Conservation (phyloP, 2,113 vertebrate genomes). For the Erpornis zantholeuca region DNA sequence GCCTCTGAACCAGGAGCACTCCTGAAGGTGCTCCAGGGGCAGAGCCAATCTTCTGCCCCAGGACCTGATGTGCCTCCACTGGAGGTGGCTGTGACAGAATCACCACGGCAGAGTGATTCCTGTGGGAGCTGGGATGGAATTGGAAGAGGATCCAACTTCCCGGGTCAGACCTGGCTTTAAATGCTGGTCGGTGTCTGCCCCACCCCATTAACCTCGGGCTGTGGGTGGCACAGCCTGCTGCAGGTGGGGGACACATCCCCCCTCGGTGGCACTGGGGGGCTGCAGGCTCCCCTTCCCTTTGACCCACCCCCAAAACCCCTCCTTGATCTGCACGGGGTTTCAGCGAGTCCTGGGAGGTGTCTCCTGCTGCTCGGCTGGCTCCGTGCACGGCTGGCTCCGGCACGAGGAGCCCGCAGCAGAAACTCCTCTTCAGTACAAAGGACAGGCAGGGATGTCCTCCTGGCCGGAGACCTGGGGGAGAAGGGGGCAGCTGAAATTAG, state of each 20-base stretch:
- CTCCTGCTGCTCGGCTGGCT: not conserved
- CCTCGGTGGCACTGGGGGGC: fast-evolving
- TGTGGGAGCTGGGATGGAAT: not conserved
- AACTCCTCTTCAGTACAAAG: not conserved
- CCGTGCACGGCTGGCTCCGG: not conserved
- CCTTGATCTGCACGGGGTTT: not conserved
- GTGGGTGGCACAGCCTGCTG: not conserved
- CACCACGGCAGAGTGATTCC: fast-evolving
- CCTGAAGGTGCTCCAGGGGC: fast-evolving
- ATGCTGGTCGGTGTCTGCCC: not conserved
- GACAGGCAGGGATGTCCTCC: not conserved
- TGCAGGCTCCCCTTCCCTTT: not conserved
- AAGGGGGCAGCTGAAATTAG: not conserved
- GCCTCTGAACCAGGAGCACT: not conserved
- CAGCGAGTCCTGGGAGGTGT: not conserved
- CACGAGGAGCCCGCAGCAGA: not conserved
- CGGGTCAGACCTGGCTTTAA: not conserved
- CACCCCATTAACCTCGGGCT: not conserved
- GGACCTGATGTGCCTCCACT: not conserved
- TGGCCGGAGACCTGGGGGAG: not conserved
- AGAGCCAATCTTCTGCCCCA: not conserved
- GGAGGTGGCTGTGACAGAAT: not conserved
- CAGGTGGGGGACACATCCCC: too few relatives aligned
- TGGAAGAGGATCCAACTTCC: not conserved
- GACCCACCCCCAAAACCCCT: not conserved